These are phyloP conservation scores for Hipposideros armiger DNA, from an alignment of 2,113 vertebrate species.

Conservation along the genomic window DNA sequence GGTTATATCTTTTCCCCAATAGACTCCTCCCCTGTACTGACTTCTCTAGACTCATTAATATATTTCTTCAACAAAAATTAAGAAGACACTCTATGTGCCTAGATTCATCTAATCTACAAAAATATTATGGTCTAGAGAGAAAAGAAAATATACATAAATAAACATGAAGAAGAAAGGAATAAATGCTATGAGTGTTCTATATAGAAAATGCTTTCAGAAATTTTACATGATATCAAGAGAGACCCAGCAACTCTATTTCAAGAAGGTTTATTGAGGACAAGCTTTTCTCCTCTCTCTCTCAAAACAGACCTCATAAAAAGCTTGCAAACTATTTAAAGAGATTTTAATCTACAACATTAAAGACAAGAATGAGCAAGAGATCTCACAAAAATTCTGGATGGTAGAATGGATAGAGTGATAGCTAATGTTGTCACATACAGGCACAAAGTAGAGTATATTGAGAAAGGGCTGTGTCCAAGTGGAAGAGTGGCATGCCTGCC, in stretches of 20 bases:
- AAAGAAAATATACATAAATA: not conserved
- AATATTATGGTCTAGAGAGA: not conserved
- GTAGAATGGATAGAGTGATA: not conserved
- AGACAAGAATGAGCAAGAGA: not conserved
- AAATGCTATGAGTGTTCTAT: not conserved
- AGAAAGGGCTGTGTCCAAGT: not conserved
- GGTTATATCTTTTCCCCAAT: not conserved
- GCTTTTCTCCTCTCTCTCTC: not conserved
- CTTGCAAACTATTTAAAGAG: not conserved
- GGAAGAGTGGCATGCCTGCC: no score
- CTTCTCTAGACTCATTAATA: not conserved
- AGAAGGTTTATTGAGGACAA: not conserved
- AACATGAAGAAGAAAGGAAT: not conserved
- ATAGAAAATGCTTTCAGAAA: not conserved
- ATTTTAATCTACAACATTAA: not conserved
- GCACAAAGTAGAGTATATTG: not conserved
- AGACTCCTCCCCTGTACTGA: not conserved
- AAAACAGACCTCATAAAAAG: not conserved
- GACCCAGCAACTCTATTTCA: not conserved
- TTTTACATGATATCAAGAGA: not conserved
- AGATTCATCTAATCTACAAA: slow-evolving; percentile 18
- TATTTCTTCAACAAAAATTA: slow-evolving; percentile 13
- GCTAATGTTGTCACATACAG: not conserved
- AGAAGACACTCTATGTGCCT: not conserved
- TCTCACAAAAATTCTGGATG: slow-evolving; percentile 1